A percentile compares a stretch with the other conserved stretches of the same genome.
Evolutionary conservation across 1,140 invertebrate species (phyloP).

Genomic region (Tyrophagus putrescentiae): DNA sequence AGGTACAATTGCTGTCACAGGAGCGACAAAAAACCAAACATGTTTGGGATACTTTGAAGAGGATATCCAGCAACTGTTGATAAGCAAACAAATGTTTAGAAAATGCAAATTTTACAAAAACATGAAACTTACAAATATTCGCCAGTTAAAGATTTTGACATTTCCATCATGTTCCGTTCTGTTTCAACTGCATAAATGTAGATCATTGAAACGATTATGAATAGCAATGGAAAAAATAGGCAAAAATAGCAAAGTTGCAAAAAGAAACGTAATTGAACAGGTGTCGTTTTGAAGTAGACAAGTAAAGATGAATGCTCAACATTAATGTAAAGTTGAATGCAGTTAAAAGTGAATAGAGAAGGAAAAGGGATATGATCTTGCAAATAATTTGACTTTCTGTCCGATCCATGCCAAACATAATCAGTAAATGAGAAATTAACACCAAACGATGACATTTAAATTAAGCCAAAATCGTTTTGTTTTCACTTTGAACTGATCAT

Average conservation of each 20-base stretch:
- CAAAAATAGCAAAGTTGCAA: background rate
- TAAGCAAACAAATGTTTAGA: background rate
- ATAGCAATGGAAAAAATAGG: background rate
- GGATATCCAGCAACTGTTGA: too few relatives aligned
- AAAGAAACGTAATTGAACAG: background rate
- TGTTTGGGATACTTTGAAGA: conserved; percentile 5
- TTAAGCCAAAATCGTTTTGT: background rate
- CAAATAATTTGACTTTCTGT: conserved; percentile 12
- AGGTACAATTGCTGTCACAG: too few relatives aligned
- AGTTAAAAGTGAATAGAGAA: conserved; percentile 35
- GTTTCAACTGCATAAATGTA: background rate
- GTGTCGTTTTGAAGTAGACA: background rate
- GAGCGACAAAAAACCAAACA: conserved; percentile 16
- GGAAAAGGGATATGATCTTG: conserved; percentile 27
- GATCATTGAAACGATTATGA: background rate
- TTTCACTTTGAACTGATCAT: conserved; percentile 1
- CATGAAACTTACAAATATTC: conserved; percentile 11
- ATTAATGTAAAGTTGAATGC: conserved; percentile 38
- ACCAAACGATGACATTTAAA: background rate
- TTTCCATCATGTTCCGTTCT: background rate
- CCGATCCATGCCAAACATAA: conserved; percentile 1
- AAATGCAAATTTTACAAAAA: background rate
- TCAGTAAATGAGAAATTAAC: background rate
- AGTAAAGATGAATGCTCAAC: conserved; percentile 36
- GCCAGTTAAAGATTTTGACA: background rate